A percentile compares a stretch with the other conserved stretches of the same genome.
phyloP scores from a whole-genome alignment of 2,113 vertebrate genomes.

The Hoplias malabaricus region DNA sequence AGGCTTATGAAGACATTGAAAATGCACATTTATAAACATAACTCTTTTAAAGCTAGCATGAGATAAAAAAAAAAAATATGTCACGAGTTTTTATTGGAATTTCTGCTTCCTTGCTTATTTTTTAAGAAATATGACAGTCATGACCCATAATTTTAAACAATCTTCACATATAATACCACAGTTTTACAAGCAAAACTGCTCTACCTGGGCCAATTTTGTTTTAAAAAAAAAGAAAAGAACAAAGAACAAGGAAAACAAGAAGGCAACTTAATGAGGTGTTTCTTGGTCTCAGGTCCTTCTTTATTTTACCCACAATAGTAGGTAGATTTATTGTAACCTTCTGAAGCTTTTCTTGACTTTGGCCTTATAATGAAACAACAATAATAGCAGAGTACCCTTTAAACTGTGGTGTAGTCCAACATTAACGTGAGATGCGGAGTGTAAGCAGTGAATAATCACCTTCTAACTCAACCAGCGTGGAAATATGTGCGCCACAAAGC shows the following conservation, averaged over 20 bases:
- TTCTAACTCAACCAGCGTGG: background rate
- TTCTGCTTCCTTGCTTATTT: background rate
- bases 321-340: background rate
- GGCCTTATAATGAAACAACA: background rate
- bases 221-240: background rate
- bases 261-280: background rate
- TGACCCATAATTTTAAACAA: background rate
- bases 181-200: background rate
- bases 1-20: no score
- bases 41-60: no score
- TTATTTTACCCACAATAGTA: background rate
- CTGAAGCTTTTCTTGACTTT: background rate
- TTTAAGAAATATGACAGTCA: background rate
- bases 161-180: background rate
- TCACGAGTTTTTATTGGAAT: no score
- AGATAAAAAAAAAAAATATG: no score
- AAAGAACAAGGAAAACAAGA: no score
- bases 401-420: background rate
- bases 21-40: no score
- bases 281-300: background rate
- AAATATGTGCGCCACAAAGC: background rate
- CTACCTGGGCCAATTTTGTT: background rate
- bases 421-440: background rate
- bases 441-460: conserved; percentile 13
- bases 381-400: background rate